Base-by-base conservation (phyloP, 2,797 vertebrate species). In the Glossophaga mutica region DNA sequence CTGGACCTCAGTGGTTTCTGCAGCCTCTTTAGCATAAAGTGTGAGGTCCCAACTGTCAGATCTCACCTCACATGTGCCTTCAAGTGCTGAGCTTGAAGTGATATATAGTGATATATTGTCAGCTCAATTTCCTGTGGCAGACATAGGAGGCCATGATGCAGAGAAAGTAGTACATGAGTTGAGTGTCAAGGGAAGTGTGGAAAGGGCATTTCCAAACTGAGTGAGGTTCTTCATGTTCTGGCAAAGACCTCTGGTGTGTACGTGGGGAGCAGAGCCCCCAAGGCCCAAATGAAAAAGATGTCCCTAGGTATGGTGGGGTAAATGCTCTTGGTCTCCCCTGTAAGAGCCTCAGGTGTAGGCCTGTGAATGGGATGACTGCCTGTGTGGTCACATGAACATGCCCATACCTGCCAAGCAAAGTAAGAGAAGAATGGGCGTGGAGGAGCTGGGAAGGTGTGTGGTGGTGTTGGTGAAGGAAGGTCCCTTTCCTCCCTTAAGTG, bases 171-270 rank as follows among this genome's bases (percentile, higher is more conserved):
- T 3, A 0, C 0, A 3, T 29, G 39, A 59, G 65, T 44, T 74
- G 95, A n/a, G 29, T 94, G 97, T 94, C 89, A 39, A 19, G 67
- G 79, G 78, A 29, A 67, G 57, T 1, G 1, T 44, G 93, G 71
- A 8, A 62, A 85, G 32, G 26, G n/a, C 44, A n/a, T 2, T 10
- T 73, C 3, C 62, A 77, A 7, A 78, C 22, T 52, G n/a, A 73
- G 55, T 39, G 42, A 9, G 12, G 39, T 68, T 48, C 68, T 84
- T 82, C n/a, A 1, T 4, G 42, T 70, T 6, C 10, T 87, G 37
- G 48, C 9, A 73, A 65, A 4, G 0, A 9, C 26, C 4, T 10
- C 5, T 59, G 6, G 22, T 62, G 22, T 3, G 0, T 0, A 42
- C 14, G 62, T 81, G 11, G 11, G 14, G 55, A 86, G 22, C n/a